Evolutionary conservation across 2,888 invertebrate genomes (phyloP).

Genomic region (Brachyopa scutellaris): DNA sequence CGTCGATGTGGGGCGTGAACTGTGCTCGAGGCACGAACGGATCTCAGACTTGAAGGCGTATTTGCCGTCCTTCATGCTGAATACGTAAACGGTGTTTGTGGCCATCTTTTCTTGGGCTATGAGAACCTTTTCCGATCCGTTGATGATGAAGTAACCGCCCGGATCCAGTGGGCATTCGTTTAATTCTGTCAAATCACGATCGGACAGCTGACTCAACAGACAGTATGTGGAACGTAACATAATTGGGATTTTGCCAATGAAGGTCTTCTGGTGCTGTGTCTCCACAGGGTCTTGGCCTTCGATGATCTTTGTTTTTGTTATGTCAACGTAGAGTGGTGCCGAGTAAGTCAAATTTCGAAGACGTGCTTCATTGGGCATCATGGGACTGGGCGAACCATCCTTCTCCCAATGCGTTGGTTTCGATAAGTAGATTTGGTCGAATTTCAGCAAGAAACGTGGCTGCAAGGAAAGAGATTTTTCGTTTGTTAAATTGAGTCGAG

Average conservation of each 20-base stretch:
- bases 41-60: slow-evolving; percentile 99
- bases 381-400: slow-evolving; percentile 99
- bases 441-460: slow-evolving; percentile 95
- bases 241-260: slow-evolving; percentile 97
- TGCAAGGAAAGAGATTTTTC: slow-evolving; percentile 77
- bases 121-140: slow-evolving; percentile 98
- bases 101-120: slow-evolving; percentile 99
- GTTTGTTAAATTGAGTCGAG: no score
- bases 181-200: slow-evolving; percentile 99
- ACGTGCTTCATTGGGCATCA: slow-evolving; percentile 99
- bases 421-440: slow-evolving; percentile 99
- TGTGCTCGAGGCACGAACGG: slow-evolving; percentile 95
- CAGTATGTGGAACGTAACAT: slow-evolving; percentile 99
- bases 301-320: slow-evolving; percentile 96
- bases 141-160: slow-evolving; percentile 99
- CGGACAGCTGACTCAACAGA: slow-evolving; percentile 94
- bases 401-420: slow-evolving; percentile 99
- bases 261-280: slow-evolving; percentile 89
- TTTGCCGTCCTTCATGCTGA: slow-evolving; percentile 99
- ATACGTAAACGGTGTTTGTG: slow-evolving; percentile 99
- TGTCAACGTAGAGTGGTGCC: slow-evolving; percentile 99
- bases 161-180: slow-evolving; percentile 99
- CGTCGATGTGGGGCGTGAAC: slow-evolving; percentile 97
- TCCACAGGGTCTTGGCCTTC: slow-evolving; percentile 95
- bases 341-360: slow-evolving; percentile 98